Conservation (phyloP, 2,113 vertebrate genomes). For the Orcinus orca region DNA sequence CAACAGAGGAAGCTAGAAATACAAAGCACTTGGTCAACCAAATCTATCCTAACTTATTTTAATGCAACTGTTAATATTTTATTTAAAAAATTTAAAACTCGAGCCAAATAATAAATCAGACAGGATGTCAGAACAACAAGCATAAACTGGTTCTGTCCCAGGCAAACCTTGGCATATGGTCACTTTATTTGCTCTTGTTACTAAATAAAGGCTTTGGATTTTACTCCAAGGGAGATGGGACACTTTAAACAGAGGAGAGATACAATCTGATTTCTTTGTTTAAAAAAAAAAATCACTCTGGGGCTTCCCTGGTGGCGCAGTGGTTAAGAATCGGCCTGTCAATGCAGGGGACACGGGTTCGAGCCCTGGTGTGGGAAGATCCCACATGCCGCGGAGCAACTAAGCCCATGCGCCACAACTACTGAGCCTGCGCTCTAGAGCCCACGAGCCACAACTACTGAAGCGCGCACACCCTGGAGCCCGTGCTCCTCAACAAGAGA, state of each 20-base stretch:
- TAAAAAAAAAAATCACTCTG: neutral
- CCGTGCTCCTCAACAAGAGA: too few relatives aligned
- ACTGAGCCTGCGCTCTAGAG: too few relatives aligned
- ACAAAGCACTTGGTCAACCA: neutral
- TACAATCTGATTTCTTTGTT: neutral
- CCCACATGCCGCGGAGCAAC: too few relatives aligned
- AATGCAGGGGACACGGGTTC: too few relatives aligned
- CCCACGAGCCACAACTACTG: too few relatives aligned
- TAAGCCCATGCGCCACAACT: too few relatives aligned
- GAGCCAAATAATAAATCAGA: neutral
- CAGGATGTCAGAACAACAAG: neutral
- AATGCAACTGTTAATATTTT: neutral
- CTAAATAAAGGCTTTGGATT: neutral
- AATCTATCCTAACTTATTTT: neutral
- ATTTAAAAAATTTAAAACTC: neutral
- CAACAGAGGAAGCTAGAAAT: neutral
- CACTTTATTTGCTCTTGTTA: neutral
- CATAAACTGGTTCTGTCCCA: neutral
- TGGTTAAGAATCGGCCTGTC: too few relatives aligned
- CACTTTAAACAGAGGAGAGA: neutral
- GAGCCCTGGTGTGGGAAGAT: too few relatives aligned
- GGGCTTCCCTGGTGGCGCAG: too few relatives aligned
- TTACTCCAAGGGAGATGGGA: neutral
- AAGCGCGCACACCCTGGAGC: too few relatives aligned
- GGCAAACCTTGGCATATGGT: neutral